Conservation (phyloP, 2,888 invertebrate genomes). For the Drosophila niveifrons region DNA sequence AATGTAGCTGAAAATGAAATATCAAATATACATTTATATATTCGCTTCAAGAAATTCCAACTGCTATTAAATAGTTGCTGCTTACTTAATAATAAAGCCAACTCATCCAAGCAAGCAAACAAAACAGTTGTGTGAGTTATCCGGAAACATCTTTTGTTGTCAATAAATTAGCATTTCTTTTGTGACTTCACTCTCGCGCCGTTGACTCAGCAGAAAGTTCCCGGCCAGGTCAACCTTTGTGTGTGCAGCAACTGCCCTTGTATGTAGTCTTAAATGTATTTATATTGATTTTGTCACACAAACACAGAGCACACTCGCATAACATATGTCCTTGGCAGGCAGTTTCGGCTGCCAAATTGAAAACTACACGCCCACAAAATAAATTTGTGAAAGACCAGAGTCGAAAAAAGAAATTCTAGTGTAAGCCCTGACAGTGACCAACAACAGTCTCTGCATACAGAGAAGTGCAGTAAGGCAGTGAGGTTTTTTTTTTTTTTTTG, state of each 20-base stretch:
- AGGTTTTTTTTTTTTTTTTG: background rate
- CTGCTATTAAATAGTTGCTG: background rate
- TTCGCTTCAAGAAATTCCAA: background rate
- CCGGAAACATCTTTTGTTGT: conserved; percentile 8
- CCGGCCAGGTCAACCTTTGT: conserved; percentile 42
- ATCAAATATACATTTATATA: background rate
- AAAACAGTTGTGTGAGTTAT: background rate
- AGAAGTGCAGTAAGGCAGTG: conserved; percentile 25
- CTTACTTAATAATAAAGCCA: background rate
- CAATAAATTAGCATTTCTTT: conserved; percentile 37
- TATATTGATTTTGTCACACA: conserved; percentile 69
- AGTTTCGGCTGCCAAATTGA: conserved; percentile 70
- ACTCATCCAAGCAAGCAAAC: background rate
- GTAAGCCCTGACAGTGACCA: conserved; percentile 65
- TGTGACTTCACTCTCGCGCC: conserved; percentile 10
- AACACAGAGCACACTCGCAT: conserved; percentile 22
- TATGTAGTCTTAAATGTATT: conserved; percentile 62
- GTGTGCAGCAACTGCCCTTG: conserved; percentile 50
- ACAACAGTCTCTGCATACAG: conserved; percentile 48
- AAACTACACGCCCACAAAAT: conserved; percentile 77
- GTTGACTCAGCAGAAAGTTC: conserved; percentile 42
- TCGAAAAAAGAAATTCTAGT: conserved; percentile 11
- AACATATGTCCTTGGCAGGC: conserved; percentile 52
- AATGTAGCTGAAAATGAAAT: background rate
- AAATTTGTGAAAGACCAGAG: conserved; percentile 57